Percentiles rank a stretch among this genome's conserved stretches.
These are phyloP conservation scores for Bucorvus abyssinicus DNA, from an alignment of 2,797 vertebrate genomes.

Conservation along the genomic window DNA sequence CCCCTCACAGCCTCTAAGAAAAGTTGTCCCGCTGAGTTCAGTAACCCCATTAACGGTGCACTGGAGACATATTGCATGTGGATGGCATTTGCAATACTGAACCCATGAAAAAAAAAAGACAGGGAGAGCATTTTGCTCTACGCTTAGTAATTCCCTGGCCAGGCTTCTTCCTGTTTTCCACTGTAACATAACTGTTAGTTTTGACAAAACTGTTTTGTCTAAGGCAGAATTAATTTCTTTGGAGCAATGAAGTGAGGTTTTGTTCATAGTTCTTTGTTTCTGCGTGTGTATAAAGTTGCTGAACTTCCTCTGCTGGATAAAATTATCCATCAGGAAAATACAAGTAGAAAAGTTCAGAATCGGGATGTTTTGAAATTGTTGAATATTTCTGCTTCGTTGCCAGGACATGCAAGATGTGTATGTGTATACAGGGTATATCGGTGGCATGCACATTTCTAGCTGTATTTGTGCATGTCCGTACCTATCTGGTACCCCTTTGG, in stretches of 20 bases:
- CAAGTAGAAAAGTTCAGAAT: neutral
- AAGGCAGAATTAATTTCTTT: conserved; percentile 40
- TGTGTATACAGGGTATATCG: neutral
- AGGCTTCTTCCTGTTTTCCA: conserved; percentile 42
- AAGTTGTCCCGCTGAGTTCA: neutral
- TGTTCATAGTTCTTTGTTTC: conserved; percentile 34
- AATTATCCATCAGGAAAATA: neutral
- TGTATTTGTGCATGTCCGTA: neutral
- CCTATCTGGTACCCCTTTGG: neutral
- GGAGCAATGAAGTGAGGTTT: conserved; percentile 36
- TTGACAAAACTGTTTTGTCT: conserved; percentile 64
- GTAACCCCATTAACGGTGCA: conserved; percentile 5
- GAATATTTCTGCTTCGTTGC: neutral
- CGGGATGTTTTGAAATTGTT: neutral
- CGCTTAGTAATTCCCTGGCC: neutral
- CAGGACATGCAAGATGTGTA: neutral
- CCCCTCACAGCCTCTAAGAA: neutral
- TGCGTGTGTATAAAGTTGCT: neutral
- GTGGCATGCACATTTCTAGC: neutral
- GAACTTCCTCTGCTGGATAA: conserved; percentile 26
- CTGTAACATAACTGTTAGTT: conserved; percentile 52
- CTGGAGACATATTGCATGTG: neutral
- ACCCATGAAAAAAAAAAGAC: conserved; percentile 17
- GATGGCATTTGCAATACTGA: conserved; percentile 39
- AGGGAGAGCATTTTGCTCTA: conserved; percentile 35